Evolutionary conservation across 2,113 vertebrate species (phyloP), one percentile per base, ranked within the genome.

Genomic region (Hemibagrus wyckioides): DNA sequence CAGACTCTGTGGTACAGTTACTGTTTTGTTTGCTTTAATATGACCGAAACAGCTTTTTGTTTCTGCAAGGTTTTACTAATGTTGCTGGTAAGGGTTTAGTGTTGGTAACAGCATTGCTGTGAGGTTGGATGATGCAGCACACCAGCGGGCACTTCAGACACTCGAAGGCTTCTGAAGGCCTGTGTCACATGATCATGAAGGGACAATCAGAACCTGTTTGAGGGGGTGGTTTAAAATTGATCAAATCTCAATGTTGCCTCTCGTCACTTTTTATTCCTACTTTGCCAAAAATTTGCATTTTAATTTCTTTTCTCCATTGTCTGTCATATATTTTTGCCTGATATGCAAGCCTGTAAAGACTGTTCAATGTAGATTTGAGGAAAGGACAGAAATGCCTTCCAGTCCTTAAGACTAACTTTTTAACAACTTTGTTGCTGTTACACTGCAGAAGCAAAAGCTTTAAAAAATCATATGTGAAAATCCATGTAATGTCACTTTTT

Each of bases 361-460:
- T 93, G 93, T 94, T 84, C 91, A 65, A 82, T 94, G 92, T 93
- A 90, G 92, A 91, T 94, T 94, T 94, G 92, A 93, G 92, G 91
- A 91, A 91, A 88, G 89, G 93, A 93, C 86, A 91, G 90, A 91
- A 92, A 92, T 93, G 94, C 93, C 93, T 91, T 92, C 89, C 91
- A 88, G 92, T 90, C 88, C 90, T 91, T 85, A 90, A 92, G 91
- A 94, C 91, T 93, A 90, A 93, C 90, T 93, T 93, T 90, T 91
- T 93, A 91, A 93, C 89, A 91, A 93, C 92, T 80, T 92, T 92
- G 91, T 94, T 93, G 92, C 93, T 95, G 94, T 95, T 95, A 96
- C 93, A 95, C 93, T 94, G 93, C 94, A 91, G 83, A 95, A 95
- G 94, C 94, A 94, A 95, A 95, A 95, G 95, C 95, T 95, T 95